A percentile compares a stretch with the other conserved stretches of the same genome.
Conservation (phyloP, 2,888 invertebrate species). For the Netelia melanura region DNA sequence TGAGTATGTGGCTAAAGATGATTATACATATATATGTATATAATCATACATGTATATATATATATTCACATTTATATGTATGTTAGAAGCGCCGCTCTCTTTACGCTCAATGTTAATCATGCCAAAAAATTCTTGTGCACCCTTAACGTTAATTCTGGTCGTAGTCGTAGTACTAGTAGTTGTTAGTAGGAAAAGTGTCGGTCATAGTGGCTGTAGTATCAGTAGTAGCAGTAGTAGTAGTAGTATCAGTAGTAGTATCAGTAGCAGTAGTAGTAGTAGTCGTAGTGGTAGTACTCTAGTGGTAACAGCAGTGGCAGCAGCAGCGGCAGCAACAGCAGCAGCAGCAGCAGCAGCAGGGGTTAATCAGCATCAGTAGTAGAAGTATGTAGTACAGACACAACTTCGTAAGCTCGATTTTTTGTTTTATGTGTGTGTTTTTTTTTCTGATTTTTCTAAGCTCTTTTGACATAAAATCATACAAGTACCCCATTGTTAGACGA, state of each 20-base stretch:
- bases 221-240: background rate
- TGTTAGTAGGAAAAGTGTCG: background rate
- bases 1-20: too few relatives aligned
- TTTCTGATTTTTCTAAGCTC: slow-evolving; percentile 60
- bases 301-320: slow-evolving; percentile 16
- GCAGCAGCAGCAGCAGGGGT: slow-evolving; percentile 13
- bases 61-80: background rate
- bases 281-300: slow-evolving; percentile 32
- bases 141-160: slow-evolving; percentile 40
- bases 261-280: slow-evolving; percentile 21
- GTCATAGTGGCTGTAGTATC: slow-evolving; percentile 24
- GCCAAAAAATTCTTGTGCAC: slow-evolving; percentile 46
- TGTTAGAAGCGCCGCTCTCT: slow-evolving; percentile 6
- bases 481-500: slow-evolving; percentile 83
- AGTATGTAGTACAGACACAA: slow-evolving; percentile 39
- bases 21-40: too few relatives aligned
- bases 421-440: slow-evolving; percentile 45
- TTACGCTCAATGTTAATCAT: slow-evolving; percentile 30
- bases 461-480: slow-evolving; percentile 73
- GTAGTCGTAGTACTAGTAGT: slow-evolving; percentile 5
- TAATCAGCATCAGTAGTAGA: slow-evolving; percentile 25
- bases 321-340: slow-evolving; percentile 8
- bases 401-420: slow-evolving; percentile 51
- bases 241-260: background rate
- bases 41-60: too few relatives aligned